Percentiles rank a stretch among this genome's conserved stretches.
These are phyloP conservation scores for Saturnia pavonia DNA, from an alignment of 2,888 invertebrate species.

Conservation along the genomic window DNA sequence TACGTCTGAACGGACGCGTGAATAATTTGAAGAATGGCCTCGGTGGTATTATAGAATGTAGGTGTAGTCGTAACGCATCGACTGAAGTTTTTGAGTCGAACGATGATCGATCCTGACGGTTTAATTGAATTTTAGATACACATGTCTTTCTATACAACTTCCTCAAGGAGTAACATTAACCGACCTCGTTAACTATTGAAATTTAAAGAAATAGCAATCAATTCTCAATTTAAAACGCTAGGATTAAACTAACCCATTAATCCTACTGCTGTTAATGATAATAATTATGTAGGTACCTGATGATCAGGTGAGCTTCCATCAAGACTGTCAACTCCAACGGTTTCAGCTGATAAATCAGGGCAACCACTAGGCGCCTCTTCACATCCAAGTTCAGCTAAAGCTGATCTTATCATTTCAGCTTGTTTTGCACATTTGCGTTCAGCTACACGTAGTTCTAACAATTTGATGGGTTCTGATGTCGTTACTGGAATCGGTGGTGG, in stretches of 20 bases:
- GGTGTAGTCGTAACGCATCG: slow-evolving; percentile 78
- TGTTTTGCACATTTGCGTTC: slow-evolving; percentile 92
- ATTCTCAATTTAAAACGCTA: not conserved
- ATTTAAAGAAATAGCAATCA: slow-evolving; percentile 16
- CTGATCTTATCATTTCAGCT: slow-evolving; percentile 91
- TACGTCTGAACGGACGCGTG: slow-evolving; percentile 85
- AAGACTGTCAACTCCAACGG: slow-evolving; percentile 83
- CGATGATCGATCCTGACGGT: slow-evolving; percentile 78
- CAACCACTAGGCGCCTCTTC: slow-evolving; percentile 94
- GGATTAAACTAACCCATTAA: not conserved
- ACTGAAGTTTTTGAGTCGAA: slow-evolving; percentile 77
- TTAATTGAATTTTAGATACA: slow-evolving; percentile 32
- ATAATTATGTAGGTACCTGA: slow-evolving; percentile 72
- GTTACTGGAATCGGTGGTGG: slow-evolving; percentile 75
- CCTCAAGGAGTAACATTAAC: not conserved
- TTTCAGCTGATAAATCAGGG: slow-evolving; percentile 90
- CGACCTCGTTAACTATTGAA: not conserved
- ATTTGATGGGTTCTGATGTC: slow-evolving; percentile 84
- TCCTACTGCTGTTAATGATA: not conserved
- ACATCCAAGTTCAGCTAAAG: slow-evolving; percentile 93
- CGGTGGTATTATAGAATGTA: slow-evolving; percentile 80
- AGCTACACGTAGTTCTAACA: slow-evolving; percentile 90
- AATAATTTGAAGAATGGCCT: slow-evolving; percentile 84
- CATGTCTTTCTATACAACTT: not conserved
- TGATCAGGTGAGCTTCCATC: slow-evolving; percentile 85